Evolutionary conservation across 2,888 invertebrate genomes (phyloP), one percentile per base, ranked within the genome.

Genomic region (Ornithoptera alexandrae): DNA sequence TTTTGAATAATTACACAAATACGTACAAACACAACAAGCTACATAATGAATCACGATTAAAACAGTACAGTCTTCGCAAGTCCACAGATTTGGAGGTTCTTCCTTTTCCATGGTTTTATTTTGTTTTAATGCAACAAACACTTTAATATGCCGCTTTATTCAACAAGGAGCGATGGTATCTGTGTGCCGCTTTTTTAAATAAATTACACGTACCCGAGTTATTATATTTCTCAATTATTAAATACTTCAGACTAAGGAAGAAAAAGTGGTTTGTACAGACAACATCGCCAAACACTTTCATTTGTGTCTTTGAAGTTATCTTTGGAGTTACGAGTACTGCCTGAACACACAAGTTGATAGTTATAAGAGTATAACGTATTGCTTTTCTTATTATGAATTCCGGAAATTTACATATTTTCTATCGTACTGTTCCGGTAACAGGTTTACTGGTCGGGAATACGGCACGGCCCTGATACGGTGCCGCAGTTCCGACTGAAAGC

Each of bases 301-400:
- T 18, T 15, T 17, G 15, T 18, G 5, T 15, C 10, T 50, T 72
- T 74, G 78, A 39, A 59, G 68, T 67, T 84, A 84, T 87, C 90
- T 90, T 88, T 91, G 92, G 92, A 92, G 81, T 91, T 91, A 91
- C 92, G 92, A 92, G 84, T 84, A 92, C 92, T 92, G 92, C 86
- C 30, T 84, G 83, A 83, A 89, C 86, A 90, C 84, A 89, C 83
- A 91, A 84, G 81, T 84, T 86, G 84, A 83, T 84, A 88, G 80
- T 74, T 83, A 83, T 85, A 86, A 87, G 82, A 82, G 87, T 81
- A 76, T 79, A 84, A 86, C 84, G 81, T 72, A 85, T 80, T 91
- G 90, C 89, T 80, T 83, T 90, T 87, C 90, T 90, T 91, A 90
- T 90, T 88, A 90, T 87, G 89, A 83, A 80, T 76, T 83, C 76